A percentile compares a stretch with the other conserved stretches of the same genome.
These are phyloP conservation scores for Psilopsiagon aurifrons DNA, from an alignment of 2,113 vertebrate genomes.

Conservation along the genomic window DNA sequence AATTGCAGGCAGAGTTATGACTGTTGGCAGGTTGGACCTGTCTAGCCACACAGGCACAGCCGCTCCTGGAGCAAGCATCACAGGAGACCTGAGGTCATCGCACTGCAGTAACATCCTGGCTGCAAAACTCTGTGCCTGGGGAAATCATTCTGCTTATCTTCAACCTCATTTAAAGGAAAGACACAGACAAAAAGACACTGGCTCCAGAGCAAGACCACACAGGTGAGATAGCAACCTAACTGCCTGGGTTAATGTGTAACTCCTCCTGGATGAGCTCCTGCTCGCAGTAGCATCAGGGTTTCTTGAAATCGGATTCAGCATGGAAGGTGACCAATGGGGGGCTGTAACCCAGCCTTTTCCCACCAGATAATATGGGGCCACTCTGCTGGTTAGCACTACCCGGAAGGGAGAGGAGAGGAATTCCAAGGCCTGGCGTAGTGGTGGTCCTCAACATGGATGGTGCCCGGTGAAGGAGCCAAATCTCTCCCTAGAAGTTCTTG, in stretches of 20 bases:
- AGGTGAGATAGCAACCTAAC: neutral
- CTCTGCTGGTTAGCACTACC: neutral
- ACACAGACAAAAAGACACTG: neutral
- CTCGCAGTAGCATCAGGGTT: rapidly evolving
- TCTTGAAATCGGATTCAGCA: rapidly evolving
- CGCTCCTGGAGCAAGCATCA: neutral
- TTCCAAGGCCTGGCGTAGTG: neutral
- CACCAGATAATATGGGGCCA: neutral
- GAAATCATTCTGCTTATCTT: neutral
- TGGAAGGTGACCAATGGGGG: rapidly evolving
- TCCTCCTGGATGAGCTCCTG: neutral
- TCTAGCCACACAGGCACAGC: rapidly evolving
- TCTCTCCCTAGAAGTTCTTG: neutral
- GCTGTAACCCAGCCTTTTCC: rapidly evolving
- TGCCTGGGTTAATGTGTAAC: constrained; percentile 23
- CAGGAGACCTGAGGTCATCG: rapidly evolving
- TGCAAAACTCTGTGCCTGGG: rapidly evolving
- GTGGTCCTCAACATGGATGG: neutral
- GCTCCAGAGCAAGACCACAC: neutral
- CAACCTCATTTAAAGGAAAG: neutral
- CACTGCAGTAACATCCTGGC: neutral
- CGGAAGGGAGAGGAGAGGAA: neutral
- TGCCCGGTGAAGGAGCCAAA: neutral
- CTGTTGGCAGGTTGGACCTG: neutral
- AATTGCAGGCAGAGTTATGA: neutral